phyloP scores from a whole-genome alignment of 1,140 invertebrate species.

The Leptinotarsa texana region DNA sequence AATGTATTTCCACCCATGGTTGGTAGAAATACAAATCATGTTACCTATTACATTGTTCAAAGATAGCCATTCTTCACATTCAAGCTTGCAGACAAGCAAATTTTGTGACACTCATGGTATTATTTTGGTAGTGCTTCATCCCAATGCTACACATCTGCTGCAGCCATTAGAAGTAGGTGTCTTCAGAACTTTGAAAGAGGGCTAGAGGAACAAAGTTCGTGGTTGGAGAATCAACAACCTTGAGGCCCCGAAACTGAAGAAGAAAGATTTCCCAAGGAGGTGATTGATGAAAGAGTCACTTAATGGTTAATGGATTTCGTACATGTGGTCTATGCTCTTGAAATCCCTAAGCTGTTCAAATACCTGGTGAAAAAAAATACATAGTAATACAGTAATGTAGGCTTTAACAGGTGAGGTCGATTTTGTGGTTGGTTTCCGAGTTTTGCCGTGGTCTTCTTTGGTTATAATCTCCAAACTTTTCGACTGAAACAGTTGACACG shows the following conservation, averaged over 20 bases:
- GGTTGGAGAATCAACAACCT: neutral
- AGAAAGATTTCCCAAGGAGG: neutral
- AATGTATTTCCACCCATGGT: conserved; percentile 50
- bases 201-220: conserved; percentile 36
- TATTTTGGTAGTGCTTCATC: conserved; percentile 51
- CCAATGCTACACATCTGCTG: conserved; percentile 54
- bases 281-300: neutral
- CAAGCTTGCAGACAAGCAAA: conserved; percentile 48
- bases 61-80: conserved; percentile 49
- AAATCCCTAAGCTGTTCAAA: neutral
- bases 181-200: conserved; percentile 45
- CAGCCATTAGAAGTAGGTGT: conserved; percentile 55
- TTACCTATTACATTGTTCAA: neutral
- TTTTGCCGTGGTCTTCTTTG: no score
- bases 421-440: no score
- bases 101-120: conserved; percentile 55
- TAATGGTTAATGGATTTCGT: neutral
- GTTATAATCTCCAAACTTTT: neutral
- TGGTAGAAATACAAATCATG: neutral
- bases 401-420: neutral
- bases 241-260: neutral
- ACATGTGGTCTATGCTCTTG: neutral
- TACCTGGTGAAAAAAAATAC: neutral
- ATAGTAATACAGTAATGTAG: neutral
- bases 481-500: no score